A percentile compares a stretch with the other conserved stretches of the same genome.
Evolutionary conservation across 2,113 vertebrate species (phyloP).

Genomic region (Toxostoma redivivum): DNA sequence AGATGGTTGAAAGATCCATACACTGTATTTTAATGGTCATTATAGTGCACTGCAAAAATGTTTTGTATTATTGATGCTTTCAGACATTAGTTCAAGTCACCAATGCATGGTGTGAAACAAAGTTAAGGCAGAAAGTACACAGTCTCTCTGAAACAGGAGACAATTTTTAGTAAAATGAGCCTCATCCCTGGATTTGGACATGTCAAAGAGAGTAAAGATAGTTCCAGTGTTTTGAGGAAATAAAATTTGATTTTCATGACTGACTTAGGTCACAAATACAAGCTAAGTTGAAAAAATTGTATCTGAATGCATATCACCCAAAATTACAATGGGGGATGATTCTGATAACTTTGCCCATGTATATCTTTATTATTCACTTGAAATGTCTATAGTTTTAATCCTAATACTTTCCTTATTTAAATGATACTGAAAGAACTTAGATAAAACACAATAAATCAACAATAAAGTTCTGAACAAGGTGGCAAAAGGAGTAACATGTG

Average conservation of each 20-base stretch:
- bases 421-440: not conserved
- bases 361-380: not conserved
- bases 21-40: conserved; percentile 12
- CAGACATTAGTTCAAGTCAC: not conserved
- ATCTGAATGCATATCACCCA: not conserved
- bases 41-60: not conserved
- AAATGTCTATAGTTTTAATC: not conserved
- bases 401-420: not conserved
- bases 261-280: not conserved
- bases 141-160: not conserved
- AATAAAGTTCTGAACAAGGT: not conserved
- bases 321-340: not conserved
- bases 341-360: not conserved
- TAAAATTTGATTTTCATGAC: not conserved
- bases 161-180: not conserved
- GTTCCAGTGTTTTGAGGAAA: not conserved
- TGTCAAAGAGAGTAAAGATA: not conserved
- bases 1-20: conserved; percentile 16
- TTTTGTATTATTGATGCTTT: conserved; percentile 29
- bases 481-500: not conserved
- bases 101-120: not conserved
- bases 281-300: not conserved
- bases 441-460: not conserved
- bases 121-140: not conserved
- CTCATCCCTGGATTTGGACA: not conserved